Evolutionary conservation across 1,140 invertebrate species (phyloP).

Genomic region (Potamilus streckersoni): DNA sequence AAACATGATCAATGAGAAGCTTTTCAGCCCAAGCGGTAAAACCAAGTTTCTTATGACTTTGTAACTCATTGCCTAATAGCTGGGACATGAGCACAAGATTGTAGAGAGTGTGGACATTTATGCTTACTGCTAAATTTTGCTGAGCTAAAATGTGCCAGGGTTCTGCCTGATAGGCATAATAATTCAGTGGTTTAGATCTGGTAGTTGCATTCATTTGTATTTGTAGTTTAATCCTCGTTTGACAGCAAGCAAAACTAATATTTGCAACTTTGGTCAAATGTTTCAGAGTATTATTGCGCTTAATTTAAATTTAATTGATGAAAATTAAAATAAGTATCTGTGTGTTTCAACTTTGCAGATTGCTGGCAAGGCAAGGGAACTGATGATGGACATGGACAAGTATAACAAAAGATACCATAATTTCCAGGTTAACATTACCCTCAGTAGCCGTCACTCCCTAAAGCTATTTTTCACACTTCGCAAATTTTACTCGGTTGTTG

Average conservation of each 20-base stretch:
- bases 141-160: no score
- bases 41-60: no score
- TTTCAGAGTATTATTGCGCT: background rate
- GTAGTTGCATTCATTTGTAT: background rate
- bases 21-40: no score
- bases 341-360: constrained; percentile 40
- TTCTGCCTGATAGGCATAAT: no score
- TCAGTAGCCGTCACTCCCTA: constrained; percentile 48
- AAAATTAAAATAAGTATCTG: no score
- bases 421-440: constrained; percentile 53
- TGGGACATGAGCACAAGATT: no score
- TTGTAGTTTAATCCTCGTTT: background rate
- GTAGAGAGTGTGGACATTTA: no score
- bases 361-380: constrained; percentile 33
- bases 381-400: constrained; percentile 57
- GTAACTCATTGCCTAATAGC: no score
- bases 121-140: no score
- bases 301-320: background rate
- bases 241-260: background rate
- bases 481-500: constrained; percentile 44
- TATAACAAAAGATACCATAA: constrained; percentile 59
- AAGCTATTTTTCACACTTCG: constrained; percentile 50
- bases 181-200: no score
- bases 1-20: no score
- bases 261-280: background rate